Conservation (phyloP, 2,888 invertebrate genomes). For the Himalopsyche japonica region DNA sequence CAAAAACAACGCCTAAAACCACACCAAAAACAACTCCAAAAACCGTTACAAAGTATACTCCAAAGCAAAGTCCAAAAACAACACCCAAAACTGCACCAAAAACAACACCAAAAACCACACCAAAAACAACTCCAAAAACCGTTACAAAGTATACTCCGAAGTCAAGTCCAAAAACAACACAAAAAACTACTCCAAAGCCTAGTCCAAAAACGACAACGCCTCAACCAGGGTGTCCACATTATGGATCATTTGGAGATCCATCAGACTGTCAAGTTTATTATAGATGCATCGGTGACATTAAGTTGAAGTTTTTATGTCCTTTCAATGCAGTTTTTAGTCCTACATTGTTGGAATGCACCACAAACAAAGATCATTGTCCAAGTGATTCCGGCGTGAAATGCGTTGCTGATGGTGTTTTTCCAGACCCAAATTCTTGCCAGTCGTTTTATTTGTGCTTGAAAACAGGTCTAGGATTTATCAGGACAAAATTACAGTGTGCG, state of each 20-base stretch:
- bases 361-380: neutral
- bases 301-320: neutral
- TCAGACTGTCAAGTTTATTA: conserved; percentile 16
- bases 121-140: conserved; percentile 35
- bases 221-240: neutral
- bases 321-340: conserved; percentile 2
- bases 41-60: neutral
- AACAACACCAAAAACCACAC: neutral
- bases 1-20: neutral
- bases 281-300: neutral
- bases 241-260: conserved; percentile 4
- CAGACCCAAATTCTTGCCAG: conserved; percentile 17
- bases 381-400: neutral
- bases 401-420: conserved; percentile 6
- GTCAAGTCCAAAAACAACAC: conserved; percentile 29
- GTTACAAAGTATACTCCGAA: neutral
- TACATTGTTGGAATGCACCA: neutral
- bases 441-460: neutral
- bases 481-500: neutral
- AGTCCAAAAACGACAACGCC: conserved; percentile 2
- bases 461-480: neutral
- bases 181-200: neutral
- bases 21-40: conserved; percentile 33
- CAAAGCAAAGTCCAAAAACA: conserved; percentile 30
- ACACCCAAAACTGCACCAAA: neutral